phyloP scores from a whole-genome alignment of 2,888 invertebrate genomes.

The Caenorhabditis auriculariae region DNA sequence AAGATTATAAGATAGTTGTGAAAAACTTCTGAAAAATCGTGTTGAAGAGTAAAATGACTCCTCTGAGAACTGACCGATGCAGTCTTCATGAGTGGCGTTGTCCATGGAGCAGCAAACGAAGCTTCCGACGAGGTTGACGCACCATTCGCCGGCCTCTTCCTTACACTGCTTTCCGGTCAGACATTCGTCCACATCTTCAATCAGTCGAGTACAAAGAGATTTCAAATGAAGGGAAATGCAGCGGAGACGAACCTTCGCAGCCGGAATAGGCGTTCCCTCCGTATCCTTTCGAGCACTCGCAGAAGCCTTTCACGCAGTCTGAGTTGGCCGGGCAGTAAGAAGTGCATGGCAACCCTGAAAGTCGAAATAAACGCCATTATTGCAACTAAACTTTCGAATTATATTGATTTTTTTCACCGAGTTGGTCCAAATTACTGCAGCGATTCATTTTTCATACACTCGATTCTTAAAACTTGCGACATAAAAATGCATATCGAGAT shows the following conservation, averaged over 20 bases:
- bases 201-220: slow-evolving; percentile 6
- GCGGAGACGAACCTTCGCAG: slow-evolving; percentile 53
- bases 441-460: neutral
- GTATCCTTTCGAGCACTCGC: slow-evolving; percentile 52
- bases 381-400: neutral
- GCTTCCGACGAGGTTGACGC: slow-evolving; percentile 57
- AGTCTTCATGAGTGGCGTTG: slow-evolving; percentile 36
- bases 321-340: slow-evolving; percentile 53
- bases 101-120: slow-evolving; percentile 59
- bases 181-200: slow-evolving; percentile 47
- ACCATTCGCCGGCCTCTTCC: slow-evolving; percentile 47
- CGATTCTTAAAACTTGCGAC: too few species aligned
- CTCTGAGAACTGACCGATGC: slow-evolving; percentile 30
- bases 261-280: slow-evolving; percentile 47
- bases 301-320: slow-evolving; percentile 47
- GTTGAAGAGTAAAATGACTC: too few species aligned
- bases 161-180: slow-evolving; percentile 30
- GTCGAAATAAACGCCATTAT: neutral
- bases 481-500: too few species aligned
- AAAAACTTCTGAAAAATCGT: neutral
- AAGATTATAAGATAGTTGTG: neutral
- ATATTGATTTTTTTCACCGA: neutral
- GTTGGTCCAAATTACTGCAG: too few species aligned
- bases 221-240: too few species aligned
- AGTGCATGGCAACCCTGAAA: slow-evolving; percentile 35